Evolutionary conservation across 2,797 vertebrate genomes (phyloP).

Genomic region (Furcifer pardalis): DNA sequence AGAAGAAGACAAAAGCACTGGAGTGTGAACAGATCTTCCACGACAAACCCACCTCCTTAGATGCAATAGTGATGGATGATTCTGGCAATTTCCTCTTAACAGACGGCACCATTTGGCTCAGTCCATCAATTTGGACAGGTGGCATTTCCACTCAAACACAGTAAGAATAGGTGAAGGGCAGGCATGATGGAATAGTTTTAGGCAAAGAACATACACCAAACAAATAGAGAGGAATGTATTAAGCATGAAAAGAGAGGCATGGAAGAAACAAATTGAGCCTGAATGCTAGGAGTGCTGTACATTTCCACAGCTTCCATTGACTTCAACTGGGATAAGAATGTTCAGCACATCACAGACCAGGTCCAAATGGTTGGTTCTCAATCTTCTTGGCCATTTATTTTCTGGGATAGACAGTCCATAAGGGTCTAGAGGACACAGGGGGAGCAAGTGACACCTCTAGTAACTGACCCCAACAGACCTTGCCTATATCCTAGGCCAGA

Average conservation of each 20-base stretch:
- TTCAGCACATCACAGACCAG: not conserved
- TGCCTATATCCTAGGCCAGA: not conserved
- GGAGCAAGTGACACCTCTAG: not conserved
- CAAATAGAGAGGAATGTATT: not conserved
- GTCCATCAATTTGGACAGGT: too few species aligned
- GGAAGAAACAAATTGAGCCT: not conserved
- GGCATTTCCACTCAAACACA: not conserved
- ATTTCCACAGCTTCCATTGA: too few species aligned
- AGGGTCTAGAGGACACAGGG: not conserved
- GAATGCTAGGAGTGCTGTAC: not conserved
- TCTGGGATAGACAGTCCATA: too few species aligned
- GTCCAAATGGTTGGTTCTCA: not conserved
- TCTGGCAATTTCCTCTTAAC: not conserved
- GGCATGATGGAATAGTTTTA: not conserved
- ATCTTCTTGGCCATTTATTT: not conserved
- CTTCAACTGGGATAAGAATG: not conserved
- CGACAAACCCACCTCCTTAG: not conserved
- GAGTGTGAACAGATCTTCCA: not conserved
- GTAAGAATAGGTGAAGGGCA: not conserved
- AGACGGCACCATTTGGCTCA: too few species aligned
- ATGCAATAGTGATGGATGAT: rapidly evolving
- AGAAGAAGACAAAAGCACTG: not conserved
- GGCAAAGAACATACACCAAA: not conserved
- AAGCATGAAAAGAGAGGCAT: not conserved
- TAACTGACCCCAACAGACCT: not conserved